Conservation (phyloP, 2,113 vertebrate species). For the Tiliqua scincoides region DNA sequence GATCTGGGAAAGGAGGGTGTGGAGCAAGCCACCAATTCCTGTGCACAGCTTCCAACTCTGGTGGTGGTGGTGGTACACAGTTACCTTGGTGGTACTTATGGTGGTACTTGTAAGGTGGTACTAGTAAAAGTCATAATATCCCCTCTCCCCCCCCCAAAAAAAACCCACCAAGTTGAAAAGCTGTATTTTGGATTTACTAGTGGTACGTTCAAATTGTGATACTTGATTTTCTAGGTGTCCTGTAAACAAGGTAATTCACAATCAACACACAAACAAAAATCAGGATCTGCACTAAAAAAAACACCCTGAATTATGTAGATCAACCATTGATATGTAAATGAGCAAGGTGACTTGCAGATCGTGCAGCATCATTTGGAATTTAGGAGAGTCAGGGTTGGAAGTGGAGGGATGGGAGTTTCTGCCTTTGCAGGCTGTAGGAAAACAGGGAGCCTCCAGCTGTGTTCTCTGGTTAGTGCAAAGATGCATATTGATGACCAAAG, state of each 20-base stretch:
- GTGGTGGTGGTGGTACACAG: no score
- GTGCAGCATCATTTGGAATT: not conserved
- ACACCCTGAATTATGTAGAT: not conserved
- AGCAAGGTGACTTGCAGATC: not conserved
- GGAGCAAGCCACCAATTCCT: no score
- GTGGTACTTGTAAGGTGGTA: no score
- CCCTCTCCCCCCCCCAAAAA: no score
- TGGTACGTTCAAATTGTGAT: not conserved
- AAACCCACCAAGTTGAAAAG: not conserved
- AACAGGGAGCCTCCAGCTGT: not conserved
- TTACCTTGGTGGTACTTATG: no score
- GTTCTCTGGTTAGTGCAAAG: not conserved
- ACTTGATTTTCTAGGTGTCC: not conserved
- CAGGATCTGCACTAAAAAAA: not conserved
- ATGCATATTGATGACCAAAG: not conserved
- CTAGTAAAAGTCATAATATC: no score
- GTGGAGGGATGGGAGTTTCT: not conserved
- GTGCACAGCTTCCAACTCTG: no score
- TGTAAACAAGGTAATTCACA: not conserved
- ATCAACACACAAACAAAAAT: not conserved
- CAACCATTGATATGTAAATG: not conserved
- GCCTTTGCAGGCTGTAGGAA: not conserved
- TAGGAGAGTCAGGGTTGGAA: not conserved
- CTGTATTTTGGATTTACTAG: not conserved
- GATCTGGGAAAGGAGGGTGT: no score